Percentiles rank a stretch among this genome's conserved stretches.
These are phyloP conservation scores for Indri indri DNA, from an alignment of 2,113 vertebrate species.

Conservation along the genomic window DNA sequence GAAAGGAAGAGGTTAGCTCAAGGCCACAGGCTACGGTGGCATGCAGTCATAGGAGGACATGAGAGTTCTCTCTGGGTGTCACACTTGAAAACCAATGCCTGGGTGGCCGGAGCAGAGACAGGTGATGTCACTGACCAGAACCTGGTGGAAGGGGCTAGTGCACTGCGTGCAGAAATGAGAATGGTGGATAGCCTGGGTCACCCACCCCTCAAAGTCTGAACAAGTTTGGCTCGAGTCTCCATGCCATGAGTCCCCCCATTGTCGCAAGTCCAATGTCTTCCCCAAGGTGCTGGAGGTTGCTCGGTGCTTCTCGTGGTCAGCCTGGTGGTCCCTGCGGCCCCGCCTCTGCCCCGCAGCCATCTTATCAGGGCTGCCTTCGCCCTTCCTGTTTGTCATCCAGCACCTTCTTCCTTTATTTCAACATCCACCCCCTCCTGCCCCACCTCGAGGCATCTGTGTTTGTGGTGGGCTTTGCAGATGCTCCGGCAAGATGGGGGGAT, in stretches of 20 bases:
- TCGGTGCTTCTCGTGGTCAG: background rate
- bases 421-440: background rate
- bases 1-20: background rate
- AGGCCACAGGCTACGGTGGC: background rate
- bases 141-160: background rate
- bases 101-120: background rate
- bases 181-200: background rate
- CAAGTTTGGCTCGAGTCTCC: background rate
- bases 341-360: fast-evolving
- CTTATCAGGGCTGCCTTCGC: background rate
- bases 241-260: background rate
- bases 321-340: background rate
- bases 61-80: background rate
- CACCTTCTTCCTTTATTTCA: conserved; percentile 17
- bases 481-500: background rate
- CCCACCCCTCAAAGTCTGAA: fast-evolving
- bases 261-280: background rate
- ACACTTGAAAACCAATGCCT: background rate
- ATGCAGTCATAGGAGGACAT: background rate
- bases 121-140: background rate
- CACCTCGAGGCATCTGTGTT: fast-evolving
- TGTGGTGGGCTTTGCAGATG: background rate
- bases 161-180: background rate
- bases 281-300: background rate
- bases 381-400: background rate